Evolutionary conservation across 2,797 vertebrate genomes (phyloP).

Genomic region (Sebastes paucispinis): DNA sequence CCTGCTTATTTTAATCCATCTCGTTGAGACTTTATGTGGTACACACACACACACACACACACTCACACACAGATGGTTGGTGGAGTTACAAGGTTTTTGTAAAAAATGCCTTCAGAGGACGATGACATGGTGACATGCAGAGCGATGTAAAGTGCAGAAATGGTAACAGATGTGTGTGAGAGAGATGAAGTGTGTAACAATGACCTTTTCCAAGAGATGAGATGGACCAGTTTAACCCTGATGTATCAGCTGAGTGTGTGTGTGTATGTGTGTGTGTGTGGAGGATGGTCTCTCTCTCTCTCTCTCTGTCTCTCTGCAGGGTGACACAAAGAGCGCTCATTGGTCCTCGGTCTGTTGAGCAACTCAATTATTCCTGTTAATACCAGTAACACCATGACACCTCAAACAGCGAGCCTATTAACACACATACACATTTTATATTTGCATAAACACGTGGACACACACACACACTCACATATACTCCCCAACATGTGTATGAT

Average conservation of each 20-base stretch:
- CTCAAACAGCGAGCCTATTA: slow-evolving; percentile 57
- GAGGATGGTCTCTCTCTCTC: slow-evolving; percentile 39
- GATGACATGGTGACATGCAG: neutral
- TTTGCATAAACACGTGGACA: neutral
- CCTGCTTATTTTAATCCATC: neutral
- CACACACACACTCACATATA: neutral
- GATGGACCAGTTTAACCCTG: slow-evolving; percentile 49
- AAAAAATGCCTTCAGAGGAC: slow-evolving; percentile 5
- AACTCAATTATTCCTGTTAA: slow-evolving; percentile 84
- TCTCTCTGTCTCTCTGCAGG: slow-evolving; percentile 63
- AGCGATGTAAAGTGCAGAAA: slow-evolving; percentile 14
- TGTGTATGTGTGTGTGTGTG: neutral
- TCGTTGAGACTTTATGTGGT: neutral
- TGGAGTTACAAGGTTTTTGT: neutral
- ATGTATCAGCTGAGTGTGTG: slow-evolving; percentile 21
- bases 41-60: slow-evolving; percentile 3
- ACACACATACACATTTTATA: slow-evolving; percentile 2
- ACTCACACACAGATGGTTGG: slow-evolving; percentile 22
- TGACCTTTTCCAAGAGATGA: slow-evolving; percentile 50
- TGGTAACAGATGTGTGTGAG: slow-evolving; percentile 15
- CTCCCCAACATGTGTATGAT: neutral
- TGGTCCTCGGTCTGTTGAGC: slow-evolving; percentile 78
- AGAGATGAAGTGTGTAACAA: slow-evolving; percentile 31
- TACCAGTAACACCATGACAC: slow-evolving; percentile 75
- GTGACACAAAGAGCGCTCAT: slow-evolving; percentile 65